Base-by-base conservation (phyloP, 64 coral and sea anemone species). In the Actinia tenebrosa region DNA sequence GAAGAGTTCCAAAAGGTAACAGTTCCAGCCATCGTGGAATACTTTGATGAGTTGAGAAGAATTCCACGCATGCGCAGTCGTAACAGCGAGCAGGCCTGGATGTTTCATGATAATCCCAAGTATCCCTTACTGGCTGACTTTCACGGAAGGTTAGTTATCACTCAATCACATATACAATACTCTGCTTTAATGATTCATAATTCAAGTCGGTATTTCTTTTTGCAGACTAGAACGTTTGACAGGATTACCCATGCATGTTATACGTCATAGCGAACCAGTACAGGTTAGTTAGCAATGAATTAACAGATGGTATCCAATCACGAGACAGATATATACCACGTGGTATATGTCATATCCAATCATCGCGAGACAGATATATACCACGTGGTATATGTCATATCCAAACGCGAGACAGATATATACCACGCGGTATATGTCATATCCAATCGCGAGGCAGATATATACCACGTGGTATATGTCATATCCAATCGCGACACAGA, bases 31-130 rank as follows among this genome's bases (percentile, higher is more conserved):
- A 90, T 96, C 2, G 90, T 79, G 43, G 71, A 90, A 26, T 93
- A 96, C 61, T 89, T 96, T 78, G 94, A 93, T 43, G 89, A 93
- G 42, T 43, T 93, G 14, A 50, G 94, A 44, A 56, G 87, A 17
- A 86, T 90, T 6, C 91, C 94, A 27, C 88, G 86, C 44, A 64
- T 96, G 88, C 92, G 94, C 80, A 96, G 94, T 78, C 88, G 94
- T 22, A 92, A 96, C 52, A 96, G 94, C 66, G 88, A 92, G 14
- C 94, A 96, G 53, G 75, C 91, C 16, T 96, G 94, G 94, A 96
- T 96, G 86, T 96, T 92, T 68, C 94, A 96, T 46, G 86, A 93
- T 25, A 86, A 93, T 50, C 88, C 91, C 8, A 96, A 96, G 86
- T 96, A 96, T 46, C 91, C 89, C 56, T 66, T 96, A 15, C 86